Percentiles rank a stretch among this genome's conserved stretches.
phyloP scores from a whole-genome alignment of 2,113 vertebrate genomes.

The Sturnus vulgaris region DNA sequence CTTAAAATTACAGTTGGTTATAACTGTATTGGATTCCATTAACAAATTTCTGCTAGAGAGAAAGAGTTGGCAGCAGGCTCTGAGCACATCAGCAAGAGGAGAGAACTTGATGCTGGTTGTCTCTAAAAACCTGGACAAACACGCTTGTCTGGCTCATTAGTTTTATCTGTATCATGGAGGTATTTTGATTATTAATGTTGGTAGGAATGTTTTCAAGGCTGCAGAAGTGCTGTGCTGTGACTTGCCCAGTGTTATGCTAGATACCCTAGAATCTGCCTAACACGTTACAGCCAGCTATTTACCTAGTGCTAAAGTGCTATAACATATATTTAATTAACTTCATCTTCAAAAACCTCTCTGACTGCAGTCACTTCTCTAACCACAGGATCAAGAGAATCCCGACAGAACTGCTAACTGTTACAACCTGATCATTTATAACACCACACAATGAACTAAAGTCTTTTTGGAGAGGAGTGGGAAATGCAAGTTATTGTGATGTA shows the following conservation, averaged over 20 bases:
- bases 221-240: background rate
- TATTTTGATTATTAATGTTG: conserved; percentile 23
- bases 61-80: background rate
- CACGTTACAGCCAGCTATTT: background rate
- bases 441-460: background rate
- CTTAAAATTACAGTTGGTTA: background rate
- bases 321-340: background rate
- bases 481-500: background rate
- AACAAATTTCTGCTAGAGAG: background rate
- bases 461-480: background rate
- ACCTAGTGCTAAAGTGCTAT: background rate
- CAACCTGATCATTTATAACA: background rate
- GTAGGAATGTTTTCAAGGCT: conserved; percentile 30
- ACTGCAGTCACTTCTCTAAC: background rate
- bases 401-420: background rate
- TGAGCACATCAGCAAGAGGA: background rate
- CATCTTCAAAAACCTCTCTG: background rate
- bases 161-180: conserved; percentile 19
- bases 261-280: background rate
- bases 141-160: conserved; percentile 6
- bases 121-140: background rate
- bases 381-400: background rate
- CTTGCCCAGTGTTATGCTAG: background rate
- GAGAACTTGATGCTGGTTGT: background rate
- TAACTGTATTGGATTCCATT: background rate